Percentiles rank a stretch among this genome's conserved stretches.
Conservation (phyloP, 2,113 vertebrate genomes). For the Nothoprocta perdicaria region DNA sequence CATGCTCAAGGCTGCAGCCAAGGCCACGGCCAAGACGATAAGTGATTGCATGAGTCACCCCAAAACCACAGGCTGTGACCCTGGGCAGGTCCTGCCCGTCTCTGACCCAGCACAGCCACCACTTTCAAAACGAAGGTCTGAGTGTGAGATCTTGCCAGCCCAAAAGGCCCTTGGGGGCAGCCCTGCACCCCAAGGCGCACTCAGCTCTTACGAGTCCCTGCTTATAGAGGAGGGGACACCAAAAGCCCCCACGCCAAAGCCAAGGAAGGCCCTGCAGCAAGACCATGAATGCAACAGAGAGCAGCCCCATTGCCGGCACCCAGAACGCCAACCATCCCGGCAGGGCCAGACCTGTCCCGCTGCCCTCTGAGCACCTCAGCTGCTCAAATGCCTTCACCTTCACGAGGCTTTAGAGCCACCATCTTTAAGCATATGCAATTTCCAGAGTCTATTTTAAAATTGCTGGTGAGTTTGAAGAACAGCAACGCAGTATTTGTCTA, state of each 20-base stretch:
- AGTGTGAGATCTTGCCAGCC: too few relatives aligned
- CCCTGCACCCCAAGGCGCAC: too few relatives aligned
- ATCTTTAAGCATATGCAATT: not conserved
- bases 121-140: too few relatives aligned
- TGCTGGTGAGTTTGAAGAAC: not conserved
- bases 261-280: not conserved
- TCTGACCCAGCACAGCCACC: too few relatives aligned
- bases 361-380: too few relatives aligned
- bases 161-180: too few relatives aligned
- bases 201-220: too few relatives aligned
- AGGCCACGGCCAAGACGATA: not conserved
- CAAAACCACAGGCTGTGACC: not conserved
- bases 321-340: not conserved
- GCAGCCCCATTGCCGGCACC: not conserved
- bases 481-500: not conserved
- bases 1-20: too few relatives aligned
- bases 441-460: not conserved
- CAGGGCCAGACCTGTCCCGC: not conserved
- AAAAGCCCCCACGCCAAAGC: not conserved
- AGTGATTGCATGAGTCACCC: not conserved
- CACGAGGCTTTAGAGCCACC: not conserved
- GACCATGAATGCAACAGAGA: not conserved
- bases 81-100: too few relatives aligned
- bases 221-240: not conserved
- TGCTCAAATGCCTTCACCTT: not conserved